These are phyloP conservation scores for Nebria brevicollis DNA, from an alignment of 2,888 invertebrate genomes.

Conservation along the genomic window DNA sequence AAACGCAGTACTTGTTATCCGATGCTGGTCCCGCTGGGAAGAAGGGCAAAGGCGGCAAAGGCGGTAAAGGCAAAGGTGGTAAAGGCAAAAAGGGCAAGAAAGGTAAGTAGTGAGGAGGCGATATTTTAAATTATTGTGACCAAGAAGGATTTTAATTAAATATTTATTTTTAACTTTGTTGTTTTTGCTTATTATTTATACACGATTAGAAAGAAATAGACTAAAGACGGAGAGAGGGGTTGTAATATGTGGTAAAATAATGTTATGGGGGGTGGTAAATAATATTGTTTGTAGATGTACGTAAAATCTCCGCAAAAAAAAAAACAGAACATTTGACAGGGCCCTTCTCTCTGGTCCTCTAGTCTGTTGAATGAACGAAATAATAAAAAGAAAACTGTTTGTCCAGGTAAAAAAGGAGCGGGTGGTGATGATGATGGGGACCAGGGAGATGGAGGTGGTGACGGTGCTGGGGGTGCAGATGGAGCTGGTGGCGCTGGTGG, in stretches of 20 bases:
- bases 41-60: conserved; percentile 39
- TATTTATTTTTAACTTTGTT: conserved; percentile 17
- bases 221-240: no score
- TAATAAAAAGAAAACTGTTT: conserved; percentile 15
- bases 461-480: conserved; percentile 10
- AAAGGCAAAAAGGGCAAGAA: conserved; percentile 50
- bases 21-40: conserved; percentile 53
- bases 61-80: conserved; percentile 47
- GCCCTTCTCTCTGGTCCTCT: conserved; percentile 27
- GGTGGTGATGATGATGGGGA: background rate
- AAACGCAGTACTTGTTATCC: conserved; percentile 74
- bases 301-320: background rate
- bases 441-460: conserved; percentile 17
- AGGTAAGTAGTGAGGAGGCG: conserved; percentile 29
- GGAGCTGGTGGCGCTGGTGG: conserved; percentile 16
- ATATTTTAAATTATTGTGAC: conserved; percentile 6
- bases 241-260: no score
- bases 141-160: conserved; percentile 16
- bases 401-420: conserved; percentile 3
- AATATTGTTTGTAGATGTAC: no score
- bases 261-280: no score
- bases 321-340: background rate
- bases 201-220: background rate
- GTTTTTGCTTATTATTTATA: background rate
- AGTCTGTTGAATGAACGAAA: conserved; percentile 5